These are phyloP conservation scores for Rhabdomys dilectus DNA, from an alignment of 2,113 vertebrate species.

Conservation along the genomic window DNA sequence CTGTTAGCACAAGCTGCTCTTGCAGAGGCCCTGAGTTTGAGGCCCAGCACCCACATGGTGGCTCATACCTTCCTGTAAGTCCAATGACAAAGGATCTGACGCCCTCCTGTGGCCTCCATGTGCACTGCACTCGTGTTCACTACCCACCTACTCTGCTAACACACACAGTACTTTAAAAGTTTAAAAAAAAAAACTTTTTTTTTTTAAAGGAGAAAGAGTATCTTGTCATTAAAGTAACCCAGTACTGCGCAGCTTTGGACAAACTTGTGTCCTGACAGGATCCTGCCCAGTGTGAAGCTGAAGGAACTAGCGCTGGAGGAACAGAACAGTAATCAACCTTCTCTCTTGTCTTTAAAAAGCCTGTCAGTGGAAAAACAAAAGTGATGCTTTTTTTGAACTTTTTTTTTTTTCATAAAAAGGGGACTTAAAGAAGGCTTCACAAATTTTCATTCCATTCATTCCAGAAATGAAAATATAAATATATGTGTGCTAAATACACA, in stretches of 20 bases:
- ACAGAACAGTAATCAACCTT: neutral
- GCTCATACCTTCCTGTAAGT: neutral
- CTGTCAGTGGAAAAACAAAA: neutral
- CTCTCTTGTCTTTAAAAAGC: neutral
- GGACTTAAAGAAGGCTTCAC: neutral
- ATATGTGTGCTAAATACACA: neutral
- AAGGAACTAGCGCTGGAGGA: neutral
- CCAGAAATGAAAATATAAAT: neutral
- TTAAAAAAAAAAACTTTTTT: neutral
- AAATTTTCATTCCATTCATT: slow-evolving; percentile 14
- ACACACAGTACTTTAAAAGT: neutral
- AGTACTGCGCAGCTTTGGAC: neutral
- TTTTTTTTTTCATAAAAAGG: neutral
- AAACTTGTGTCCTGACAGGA: neutral
- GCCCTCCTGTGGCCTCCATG: neutral
- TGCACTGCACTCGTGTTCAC: neutral
- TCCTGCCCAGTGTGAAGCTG: neutral
- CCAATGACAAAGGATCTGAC: neutral
- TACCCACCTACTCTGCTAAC: neutral
- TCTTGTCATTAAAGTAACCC: neutral
- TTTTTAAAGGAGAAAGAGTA: neutral
- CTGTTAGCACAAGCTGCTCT: neutral
- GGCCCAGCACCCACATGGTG: neutral
- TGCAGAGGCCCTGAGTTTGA: neutral
- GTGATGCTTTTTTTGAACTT: neutral